phyloP scores from a whole-genome alignment of 2,888 invertebrate genomes.

The Blastobasis lacticolella region DNA sequence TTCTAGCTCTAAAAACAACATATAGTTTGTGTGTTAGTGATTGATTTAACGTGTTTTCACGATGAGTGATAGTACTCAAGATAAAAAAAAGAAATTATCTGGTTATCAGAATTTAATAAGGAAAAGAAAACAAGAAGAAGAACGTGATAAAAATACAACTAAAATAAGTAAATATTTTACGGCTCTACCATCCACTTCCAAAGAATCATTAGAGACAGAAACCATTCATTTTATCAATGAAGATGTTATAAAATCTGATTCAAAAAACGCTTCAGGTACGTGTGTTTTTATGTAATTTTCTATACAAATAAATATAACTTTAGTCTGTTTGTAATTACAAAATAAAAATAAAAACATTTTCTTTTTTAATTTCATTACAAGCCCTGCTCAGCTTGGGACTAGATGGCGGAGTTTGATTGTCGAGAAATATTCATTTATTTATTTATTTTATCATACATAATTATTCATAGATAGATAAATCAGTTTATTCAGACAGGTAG shows the following conservation, averaged over 20 bases:
- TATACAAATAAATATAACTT: not conserved
- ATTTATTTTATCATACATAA: not conserved
- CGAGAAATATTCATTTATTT: not conserved
- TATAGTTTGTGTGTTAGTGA: constrained; percentile 3
- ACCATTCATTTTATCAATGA: constrained; percentile 4
- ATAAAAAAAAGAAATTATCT: constrained; percentile 9
- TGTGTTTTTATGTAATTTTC: too few species aligned
- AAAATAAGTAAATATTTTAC: constrained; percentile 5
- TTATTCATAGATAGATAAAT: too few species aligned
- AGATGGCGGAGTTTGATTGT: not conserved
- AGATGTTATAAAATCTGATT: constrained; percentile 2
- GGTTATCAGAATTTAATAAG: constrained; percentile 9
- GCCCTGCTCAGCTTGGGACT: not conserved
- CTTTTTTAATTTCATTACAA: not conserved
- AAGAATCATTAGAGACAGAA: constrained; percentile 4
- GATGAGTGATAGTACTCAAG: constrained; percentile 3
- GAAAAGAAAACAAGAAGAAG: too few species aligned
- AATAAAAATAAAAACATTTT: not conserved
- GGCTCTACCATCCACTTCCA: constrained; percentile 6
- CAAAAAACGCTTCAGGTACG: not conserved
- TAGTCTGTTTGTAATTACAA: not conserved
- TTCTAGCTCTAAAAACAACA: not conserved
- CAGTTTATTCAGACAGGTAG: too few species aligned
- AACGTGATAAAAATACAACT: constrained; percentile 3
- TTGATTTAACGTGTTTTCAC: constrained; percentile 8